These are phyloP conservation scores for Bathynomus jamesi DNA, from an alignment of 1,140 invertebrate species.

Conservation along the genomic window DNA sequence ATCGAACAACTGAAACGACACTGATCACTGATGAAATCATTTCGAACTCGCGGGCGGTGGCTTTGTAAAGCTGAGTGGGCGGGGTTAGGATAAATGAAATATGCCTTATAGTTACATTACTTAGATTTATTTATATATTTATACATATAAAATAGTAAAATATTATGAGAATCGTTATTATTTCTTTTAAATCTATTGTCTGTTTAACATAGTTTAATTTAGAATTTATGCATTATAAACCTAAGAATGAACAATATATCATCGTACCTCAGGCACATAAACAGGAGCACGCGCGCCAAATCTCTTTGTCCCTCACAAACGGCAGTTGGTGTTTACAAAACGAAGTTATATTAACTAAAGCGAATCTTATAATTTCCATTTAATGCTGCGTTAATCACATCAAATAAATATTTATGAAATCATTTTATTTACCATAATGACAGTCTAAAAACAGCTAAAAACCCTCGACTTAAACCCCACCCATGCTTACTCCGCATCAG, in stretches of 20 bases:
- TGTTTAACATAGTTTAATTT: too few relatives aligned
- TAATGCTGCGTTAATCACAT: not conserved
- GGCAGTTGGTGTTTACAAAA: not conserved
- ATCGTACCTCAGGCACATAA: not conserved
- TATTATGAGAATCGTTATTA: not conserved
- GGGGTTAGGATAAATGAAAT: not conserved
- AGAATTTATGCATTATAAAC: not conserved
- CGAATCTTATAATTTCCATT: not conserved
- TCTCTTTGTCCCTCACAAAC: not conserved
- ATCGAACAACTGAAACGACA: not conserved
- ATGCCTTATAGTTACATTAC: not conserved
- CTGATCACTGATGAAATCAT: slow-evolving; percentile 1
- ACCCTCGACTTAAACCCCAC: too few relatives aligned
- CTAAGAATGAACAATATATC: not conserved
- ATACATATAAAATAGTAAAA: not conserved
- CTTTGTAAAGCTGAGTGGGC: not conserved
- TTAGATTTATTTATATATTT: not conserved
- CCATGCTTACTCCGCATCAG: too few relatives aligned
- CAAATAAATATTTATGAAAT: not conserved
- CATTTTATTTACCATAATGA: not conserved
- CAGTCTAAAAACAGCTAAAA: not conserved
- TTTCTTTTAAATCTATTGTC: too few relatives aligned
- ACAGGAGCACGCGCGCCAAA: not conserved
- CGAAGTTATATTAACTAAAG: not conserved
- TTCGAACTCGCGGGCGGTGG: not conserved